phyloP scores from a whole-genome alignment of 2,797 vertebrate genomes.

The Mormyrops boulengeri region DNA sequence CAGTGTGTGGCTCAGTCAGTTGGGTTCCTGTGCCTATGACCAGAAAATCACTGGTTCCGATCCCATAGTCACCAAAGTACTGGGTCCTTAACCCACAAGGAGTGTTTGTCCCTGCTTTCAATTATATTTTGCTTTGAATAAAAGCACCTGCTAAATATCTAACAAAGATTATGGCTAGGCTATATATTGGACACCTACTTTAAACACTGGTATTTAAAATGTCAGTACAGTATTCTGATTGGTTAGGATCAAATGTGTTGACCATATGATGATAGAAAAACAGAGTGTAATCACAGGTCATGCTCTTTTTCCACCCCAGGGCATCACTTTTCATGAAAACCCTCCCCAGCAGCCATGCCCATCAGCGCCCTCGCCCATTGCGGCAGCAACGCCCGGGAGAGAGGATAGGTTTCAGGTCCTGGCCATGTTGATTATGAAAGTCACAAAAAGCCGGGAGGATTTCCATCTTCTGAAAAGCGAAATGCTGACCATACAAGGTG shows the following conservation, averaged over 20 bases:
- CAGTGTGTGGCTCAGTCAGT: background rate
- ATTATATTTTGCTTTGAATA: background rate
- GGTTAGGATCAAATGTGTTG: background rate
- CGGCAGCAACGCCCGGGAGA: background rate
- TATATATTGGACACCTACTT: background rate
- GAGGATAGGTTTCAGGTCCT: slow-evolving; percentile 44
- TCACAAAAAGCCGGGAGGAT: slow-evolving; percentile 55
- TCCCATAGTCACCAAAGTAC: background rate
- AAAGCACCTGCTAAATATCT: background rate
- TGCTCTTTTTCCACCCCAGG: background rate
- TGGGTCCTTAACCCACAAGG: background rate
- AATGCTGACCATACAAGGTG: slow-evolving; percentile 55
- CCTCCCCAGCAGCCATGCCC: background rate
- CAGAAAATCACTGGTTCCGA: background rate
- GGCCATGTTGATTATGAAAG: slow-evolving; percentile 51
- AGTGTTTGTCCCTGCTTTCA: background rate
- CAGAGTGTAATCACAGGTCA: background rate
- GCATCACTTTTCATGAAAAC: background rate
- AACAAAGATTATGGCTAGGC: background rate
- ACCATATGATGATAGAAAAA: background rate
- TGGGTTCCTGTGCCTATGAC: background rate
- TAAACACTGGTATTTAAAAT: background rate
- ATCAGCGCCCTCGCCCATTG: slow-evolving; percentile 8
- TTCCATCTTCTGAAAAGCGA: slow-evolving; percentile 61
- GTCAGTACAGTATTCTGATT: background rate